phyloP scores from a whole-genome alignment of 2,888 invertebrate species.

The Caenorhabditis drosophilae region DNA sequence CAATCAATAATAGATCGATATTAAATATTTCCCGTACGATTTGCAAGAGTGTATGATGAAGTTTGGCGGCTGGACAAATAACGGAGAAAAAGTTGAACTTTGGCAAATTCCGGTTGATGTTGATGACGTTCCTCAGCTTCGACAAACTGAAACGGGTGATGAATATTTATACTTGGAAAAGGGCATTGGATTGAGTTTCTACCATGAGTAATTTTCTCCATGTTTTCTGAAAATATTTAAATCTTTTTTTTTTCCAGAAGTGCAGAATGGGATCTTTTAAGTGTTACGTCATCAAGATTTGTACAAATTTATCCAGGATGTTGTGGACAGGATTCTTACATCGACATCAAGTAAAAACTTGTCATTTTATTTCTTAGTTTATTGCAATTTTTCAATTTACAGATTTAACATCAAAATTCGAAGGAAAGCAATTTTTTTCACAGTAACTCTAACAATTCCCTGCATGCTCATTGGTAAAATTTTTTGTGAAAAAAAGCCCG shows the following conservation, averaged over 20 bases:
- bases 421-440: constrained; percentile 58
- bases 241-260: constrained; percentile 38
- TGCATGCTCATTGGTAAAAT: constrained; percentile 62
- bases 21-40: constrained; percentile 69
- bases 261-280: constrained; percentile 61
- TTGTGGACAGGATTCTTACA: constrained; percentile 58
- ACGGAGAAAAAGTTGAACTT: constrained; percentile 72
- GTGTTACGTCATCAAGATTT: constrained; percentile 53
- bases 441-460: constrained; percentile 59
- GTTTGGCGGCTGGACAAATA: constrained; percentile 86
- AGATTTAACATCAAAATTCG: constrained; percentile 46
- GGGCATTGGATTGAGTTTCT: constrained; percentile 55
- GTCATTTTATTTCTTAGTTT: constrained; percentile 1
- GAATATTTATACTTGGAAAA: constrained; percentile 48
- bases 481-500: background rate
- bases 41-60: constrained; percentile 54
- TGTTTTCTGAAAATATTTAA: background rate
- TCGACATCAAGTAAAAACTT: constrained; percentile 41
- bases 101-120: constrained; percentile 53
- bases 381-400: background rate
- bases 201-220: constrained; percentile 44
- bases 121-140: constrained; percentile 34
- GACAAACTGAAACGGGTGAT: constrained; percentile 38
- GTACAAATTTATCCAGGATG: constrained; percentile 58
- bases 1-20: constrained; percentile 66